Conservation (phyloP, 2,113 vertebrate genomes). For the Nesospiza acunhae region DNA sequence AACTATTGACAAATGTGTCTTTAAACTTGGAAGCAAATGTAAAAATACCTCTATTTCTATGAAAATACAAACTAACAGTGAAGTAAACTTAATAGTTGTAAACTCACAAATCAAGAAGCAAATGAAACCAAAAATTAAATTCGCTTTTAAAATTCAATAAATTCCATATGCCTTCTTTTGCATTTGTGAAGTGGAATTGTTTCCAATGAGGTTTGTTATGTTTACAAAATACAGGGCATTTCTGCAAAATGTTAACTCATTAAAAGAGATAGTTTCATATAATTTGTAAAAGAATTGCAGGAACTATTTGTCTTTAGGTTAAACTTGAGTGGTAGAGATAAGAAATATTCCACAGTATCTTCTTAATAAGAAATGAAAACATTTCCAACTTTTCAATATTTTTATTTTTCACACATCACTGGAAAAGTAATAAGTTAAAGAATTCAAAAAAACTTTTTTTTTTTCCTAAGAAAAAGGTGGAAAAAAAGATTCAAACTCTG, state of each 20-base stretch:
- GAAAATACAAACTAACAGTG: neutral
- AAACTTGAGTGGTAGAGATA: neutral
- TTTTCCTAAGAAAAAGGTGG: neutral
- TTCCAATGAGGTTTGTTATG: conserved; percentile 38
- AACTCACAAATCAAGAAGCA: neutral
- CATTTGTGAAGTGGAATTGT: conserved; percentile 14
- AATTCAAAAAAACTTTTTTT: neutral
- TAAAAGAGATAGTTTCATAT: neutral
- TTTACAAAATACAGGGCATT: conserved; percentile 8
- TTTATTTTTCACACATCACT: neutral
- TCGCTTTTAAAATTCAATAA: neutral
- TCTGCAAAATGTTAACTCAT: conserved; percentile 34
- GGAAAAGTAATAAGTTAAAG: neutral
- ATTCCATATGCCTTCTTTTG: neutral
- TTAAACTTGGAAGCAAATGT: neutral
- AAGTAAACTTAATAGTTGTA: neutral
- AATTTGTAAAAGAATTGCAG: neutral
- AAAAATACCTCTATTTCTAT: neutral
- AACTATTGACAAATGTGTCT: neutral
- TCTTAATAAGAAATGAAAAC: conserved; percentile 20
- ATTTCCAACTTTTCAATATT: neutral
- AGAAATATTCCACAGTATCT: neutral
- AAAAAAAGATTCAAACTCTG: neutral
- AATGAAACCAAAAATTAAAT: neutral
- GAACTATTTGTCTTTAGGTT: neutral